Conservation (phyloP, 2,113 vertebrate genomes). For the Caranx ignobilis region DNA sequence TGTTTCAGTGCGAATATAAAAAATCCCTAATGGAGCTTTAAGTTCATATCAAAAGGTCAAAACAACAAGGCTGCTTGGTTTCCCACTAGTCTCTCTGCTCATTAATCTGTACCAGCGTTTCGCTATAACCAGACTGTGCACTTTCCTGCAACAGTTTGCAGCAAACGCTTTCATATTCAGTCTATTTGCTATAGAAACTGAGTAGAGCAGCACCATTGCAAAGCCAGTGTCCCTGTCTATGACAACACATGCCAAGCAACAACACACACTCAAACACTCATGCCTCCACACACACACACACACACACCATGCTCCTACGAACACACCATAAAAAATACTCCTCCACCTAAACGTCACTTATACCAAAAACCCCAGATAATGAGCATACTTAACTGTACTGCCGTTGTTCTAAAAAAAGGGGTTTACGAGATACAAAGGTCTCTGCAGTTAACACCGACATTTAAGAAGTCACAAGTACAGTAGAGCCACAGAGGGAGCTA, state of each 20-base stretch:
- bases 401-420: constrained; percentile 67
- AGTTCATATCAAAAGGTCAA: not conserved
- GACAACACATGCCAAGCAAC: constrained; percentile 4
- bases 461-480: constrained; percentile 71
- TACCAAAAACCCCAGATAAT: constrained; percentile 57
- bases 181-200: constrained; percentile 32
- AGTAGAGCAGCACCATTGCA: constrained; percentile 22
- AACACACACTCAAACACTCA: constrained; percentile 4
- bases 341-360: constrained; percentile 51
- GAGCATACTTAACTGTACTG: constrained; percentile 67
- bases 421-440: constrained; percentile 71
- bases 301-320: constrained; percentile 26
- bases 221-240: constrained; percentile 30
- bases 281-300: constrained; percentile 11
- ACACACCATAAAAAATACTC: constrained; percentile 32
- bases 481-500: constrained; percentile 65
- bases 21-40: not conserved
- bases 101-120: not conserved
- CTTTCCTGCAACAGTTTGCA: constrained; percentile 32
- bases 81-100: not conserved
- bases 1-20: not conserved
- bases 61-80: not conserved
- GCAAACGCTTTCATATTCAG: constrained; percentile 42
- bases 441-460: constrained; percentile 70
- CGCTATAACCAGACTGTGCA: constrained; percentile 5